Percentiles rank a stretch among this genome's conserved stretches.
phyloP scores from a whole-genome alignment of 1,140 invertebrate species.

The Glomeris maerens region DNA sequence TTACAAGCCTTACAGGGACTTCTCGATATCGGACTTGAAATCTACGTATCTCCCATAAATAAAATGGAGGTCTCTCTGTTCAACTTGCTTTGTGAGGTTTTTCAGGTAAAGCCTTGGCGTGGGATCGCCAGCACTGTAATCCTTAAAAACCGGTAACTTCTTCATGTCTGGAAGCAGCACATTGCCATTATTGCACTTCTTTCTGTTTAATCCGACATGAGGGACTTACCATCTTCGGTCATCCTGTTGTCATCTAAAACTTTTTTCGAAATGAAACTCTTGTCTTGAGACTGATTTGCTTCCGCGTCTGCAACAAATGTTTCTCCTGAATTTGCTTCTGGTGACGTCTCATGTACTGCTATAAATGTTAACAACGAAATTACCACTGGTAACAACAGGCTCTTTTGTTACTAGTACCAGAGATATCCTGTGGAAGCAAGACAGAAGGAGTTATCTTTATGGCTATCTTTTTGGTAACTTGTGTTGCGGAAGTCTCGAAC shows the following conservation, averaged over 20 bases:
- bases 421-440: background rate
- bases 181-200: background rate
- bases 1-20: slow-evolving; percentile 28
- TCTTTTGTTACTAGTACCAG: background rate
- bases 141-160: slow-evolving; percentile 65
- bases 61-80: slow-evolving; percentile 54
- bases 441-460: too few relatives aligned
- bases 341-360: too few relatives aligned
- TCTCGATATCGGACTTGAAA: slow-evolving; percentile 34
- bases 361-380: too few relatives aligned
- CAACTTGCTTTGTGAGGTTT: slow-evolving; percentile 70
- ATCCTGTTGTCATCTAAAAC: slow-evolving; percentile 53
- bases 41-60: slow-evolving; percentile 59
- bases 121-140: slow-evolving; percentile 65
- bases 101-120: slow-evolving; percentile 80
- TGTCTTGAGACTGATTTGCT: slow-evolving; percentile 17
- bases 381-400: background rate
- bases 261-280: slow-evolving; percentile 45
- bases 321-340: background rate
- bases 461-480: too few relatives aligned
- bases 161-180: slow-evolving; percentile 46
- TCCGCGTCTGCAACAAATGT: slow-evolving; percentile 4
- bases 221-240: slow-evolving; percentile 38
- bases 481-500: too few relatives aligned
- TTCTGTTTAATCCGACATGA: slow-evolving; percentile 6